Evolutionary conservation across 2,888 invertebrate genomes (phyloP).

Genomic region (Cephus pygmeus): DNA sequence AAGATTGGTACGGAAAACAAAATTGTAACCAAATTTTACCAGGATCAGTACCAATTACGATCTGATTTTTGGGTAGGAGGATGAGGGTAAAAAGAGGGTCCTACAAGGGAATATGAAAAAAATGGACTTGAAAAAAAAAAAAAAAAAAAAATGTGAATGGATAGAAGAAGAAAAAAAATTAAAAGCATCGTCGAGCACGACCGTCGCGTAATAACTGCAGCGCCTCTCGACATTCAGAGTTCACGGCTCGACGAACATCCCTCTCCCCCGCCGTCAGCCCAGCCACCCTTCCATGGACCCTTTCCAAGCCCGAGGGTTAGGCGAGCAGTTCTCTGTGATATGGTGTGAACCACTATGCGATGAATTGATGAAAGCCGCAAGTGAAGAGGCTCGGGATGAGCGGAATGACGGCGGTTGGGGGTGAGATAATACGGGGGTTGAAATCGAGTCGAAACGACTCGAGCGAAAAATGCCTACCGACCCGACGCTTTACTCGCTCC

Average conservation of each 20-base stretch:
- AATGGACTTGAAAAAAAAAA: background rate
- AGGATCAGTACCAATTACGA: background rate
- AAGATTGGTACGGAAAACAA: background rate
- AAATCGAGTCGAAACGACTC: slow-evolving; percentile 1
- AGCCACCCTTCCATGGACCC: background rate
- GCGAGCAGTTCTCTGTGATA: slow-evolving; percentile 18
- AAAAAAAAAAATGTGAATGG: background rate
- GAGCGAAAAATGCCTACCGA: slow-evolving; percentile 2
- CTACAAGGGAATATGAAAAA: background rate
- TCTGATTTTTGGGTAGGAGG: background rate
- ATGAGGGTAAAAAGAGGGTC: background rate
- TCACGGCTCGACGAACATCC: slow-evolving; percentile 17
- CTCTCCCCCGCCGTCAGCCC: background rate
- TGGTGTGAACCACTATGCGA: slow-evolving; percentile 20
- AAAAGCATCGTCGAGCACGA: background rate
- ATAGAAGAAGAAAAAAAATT: background rate
- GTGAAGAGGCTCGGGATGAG: slow-evolving; percentile 1
- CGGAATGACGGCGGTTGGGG: background rate
- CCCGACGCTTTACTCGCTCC: background rate
- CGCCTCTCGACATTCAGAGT: slow-evolving; percentile 18
- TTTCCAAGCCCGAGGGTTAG: slow-evolving; percentile 5
- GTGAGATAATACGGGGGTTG: background rate
- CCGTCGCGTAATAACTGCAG: slow-evolving; percentile 8
- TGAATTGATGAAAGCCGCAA: slow-evolving; percentile 20
- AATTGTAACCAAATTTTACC: background rate